These are phyloP conservation scores for Melikaiella ostensackeni DNA, from an alignment of 2,888 invertebrate species.

Conservation along the genomic window DNA sequence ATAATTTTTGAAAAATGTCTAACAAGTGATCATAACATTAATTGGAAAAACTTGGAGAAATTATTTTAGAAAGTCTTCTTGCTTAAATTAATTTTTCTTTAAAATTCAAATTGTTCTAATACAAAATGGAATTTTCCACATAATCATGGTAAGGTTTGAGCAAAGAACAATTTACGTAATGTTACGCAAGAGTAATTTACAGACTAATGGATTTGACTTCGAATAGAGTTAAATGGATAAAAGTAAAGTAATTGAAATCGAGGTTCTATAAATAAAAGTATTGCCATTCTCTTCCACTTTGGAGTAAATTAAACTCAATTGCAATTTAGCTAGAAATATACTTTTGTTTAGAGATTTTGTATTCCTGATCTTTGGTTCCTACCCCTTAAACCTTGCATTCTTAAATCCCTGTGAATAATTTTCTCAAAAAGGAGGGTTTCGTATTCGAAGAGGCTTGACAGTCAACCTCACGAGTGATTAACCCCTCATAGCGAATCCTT, in stretches of 20 bases:
- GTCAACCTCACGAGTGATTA: conserved; percentile 18
- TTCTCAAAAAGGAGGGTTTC: not conserved
- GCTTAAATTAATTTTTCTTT: not conserved
- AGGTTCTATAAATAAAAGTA: conserved; percentile 10
- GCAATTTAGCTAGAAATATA: not conserved
- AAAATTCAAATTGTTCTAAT: not conserved
- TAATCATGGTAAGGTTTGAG: not conserved
- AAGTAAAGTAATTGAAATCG: conserved; percentile 21
- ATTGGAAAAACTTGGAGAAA: not conserved
- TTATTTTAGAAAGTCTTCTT: not conserved
- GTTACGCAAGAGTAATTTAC: conserved; percentile 14
- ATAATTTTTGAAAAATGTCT: not conserved
- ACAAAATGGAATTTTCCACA: not conserved
- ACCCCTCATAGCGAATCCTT: not conserved
- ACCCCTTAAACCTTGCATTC: not conserved
- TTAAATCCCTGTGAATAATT: not conserved
- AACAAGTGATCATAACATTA: not conserved
- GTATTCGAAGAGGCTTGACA: conserved; percentile 4
- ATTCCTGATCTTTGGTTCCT: not conserved
- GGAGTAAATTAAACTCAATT: not conserved
- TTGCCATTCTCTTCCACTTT: conserved; percentile 1
- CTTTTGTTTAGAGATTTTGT: not conserved
- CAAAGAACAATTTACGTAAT: conserved; percentile 23
- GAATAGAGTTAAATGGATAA: conserved; percentile 12
- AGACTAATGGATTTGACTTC: conserved; percentile 17